phyloP scores from a whole-genome alignment of 2,797 vertebrate genomes.

The Octomys mimax region DNA sequence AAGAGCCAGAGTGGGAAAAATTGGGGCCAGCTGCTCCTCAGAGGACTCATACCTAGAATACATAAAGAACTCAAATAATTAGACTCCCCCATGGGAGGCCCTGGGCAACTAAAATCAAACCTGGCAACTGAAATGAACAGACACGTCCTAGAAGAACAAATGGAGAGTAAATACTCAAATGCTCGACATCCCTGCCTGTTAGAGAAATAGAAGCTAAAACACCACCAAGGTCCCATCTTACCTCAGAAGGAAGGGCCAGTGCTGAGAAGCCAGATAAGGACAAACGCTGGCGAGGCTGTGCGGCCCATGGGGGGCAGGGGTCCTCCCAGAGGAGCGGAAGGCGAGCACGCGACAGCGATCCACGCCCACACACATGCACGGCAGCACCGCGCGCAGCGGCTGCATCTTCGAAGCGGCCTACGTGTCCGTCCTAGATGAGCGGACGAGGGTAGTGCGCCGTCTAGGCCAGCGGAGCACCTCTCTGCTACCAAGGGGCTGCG shows the following conservation, averaged over 20 bases:
- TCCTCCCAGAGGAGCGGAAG: neutral
- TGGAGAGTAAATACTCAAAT: neutral
- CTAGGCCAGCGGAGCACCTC: neutral
- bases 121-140: neutral
- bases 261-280: neutral
- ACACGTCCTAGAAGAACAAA: neutral
- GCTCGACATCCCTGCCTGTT: neutral
- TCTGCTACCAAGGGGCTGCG: neutral
- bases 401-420: neutral
- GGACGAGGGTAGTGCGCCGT: neutral
- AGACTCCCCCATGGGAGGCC: neutral
- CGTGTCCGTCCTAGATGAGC: fast-evolving
- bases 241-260: neutral
- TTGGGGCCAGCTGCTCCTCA: neutral
- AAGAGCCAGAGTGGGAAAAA: neutral
- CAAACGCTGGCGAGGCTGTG: neutral
- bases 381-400: neutral
- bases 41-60: neutral
- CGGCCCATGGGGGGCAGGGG: fast-evolving
- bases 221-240: neutral
- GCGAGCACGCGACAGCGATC: neutral
- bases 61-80: neutral
- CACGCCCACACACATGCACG: neutral
- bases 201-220: neutral
- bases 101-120: neutral